Base-by-base conservation (phyloP, 2,797 vertebrate genomes). In the Sternotherus odoratus region DNA sequence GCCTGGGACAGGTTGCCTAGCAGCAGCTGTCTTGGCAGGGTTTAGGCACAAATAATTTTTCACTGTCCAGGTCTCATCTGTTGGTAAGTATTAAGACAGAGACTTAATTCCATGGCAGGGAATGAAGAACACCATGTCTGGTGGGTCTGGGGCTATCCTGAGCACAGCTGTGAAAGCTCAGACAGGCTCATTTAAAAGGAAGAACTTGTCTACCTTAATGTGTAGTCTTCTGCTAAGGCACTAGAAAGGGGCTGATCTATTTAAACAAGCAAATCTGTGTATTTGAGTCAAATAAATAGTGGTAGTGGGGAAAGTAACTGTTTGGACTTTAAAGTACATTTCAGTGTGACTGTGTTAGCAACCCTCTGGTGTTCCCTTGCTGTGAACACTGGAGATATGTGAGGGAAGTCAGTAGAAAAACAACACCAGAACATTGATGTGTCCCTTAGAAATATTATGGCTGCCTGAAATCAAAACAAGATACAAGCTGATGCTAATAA, bases 1-100 rank as follows among this genome's bases (percentile, higher is more conserved):
- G 69, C 83, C 80, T 78, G 77, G 85, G 82, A 60, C 66, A 81
- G 87, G 93, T 93, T 96, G 93, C 94, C 91, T 92, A 93, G 95
- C 90, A 96, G 92, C 94, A 88, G 66, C 75, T 54, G 92, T 94
- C 80, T 88, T 93, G 86, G 88, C 9, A 86, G 63, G 83, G 85
- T 91, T 95, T 89, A 88, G 79, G 79, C 77, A 82, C 89, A 93
- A 89, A 92, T 39, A 78, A 36, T 60, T 50, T 30, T 81, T 90
- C 84, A 75, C 83, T 93, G 86, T 69, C 60, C 33, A 46, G 36
- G 49, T 83, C 77, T 94, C 79, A 83, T 81, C 49, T 86, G 39
- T 78, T 89, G 63, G 50, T 91, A 86, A 89, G 89, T 85, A 90
- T n/a, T 56, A 36, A 88, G 82, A 43, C 83, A 90, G 85, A 80